Evolutionary conservation across 2,113 vertebrate genomes (phyloP).

Genomic region (Taurulus bubalis): DNA sequence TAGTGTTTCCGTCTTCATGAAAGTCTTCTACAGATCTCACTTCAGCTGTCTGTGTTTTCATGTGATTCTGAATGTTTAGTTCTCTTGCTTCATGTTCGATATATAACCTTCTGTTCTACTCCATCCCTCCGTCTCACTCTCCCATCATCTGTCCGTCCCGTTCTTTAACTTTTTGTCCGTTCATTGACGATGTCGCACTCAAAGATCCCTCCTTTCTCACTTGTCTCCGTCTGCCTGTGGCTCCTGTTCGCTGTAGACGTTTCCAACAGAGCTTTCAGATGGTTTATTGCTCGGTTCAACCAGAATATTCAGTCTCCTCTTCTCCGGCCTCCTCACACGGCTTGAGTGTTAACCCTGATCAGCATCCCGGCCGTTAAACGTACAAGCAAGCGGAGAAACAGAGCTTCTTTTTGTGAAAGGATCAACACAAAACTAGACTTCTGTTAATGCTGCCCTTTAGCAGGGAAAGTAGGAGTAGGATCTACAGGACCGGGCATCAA

Average conservation of each 20-base stretch:
- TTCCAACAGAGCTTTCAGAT: neutral
- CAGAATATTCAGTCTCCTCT: neutral
- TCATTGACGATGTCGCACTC: neutral
- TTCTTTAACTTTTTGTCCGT: neutral
- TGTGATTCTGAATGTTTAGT: neutral
- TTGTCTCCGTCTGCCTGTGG: neutral
- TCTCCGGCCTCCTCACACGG: neutral
- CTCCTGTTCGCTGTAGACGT: neutral
- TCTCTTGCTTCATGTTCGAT: neutral
- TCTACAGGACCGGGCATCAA: neutral
- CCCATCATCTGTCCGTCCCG: neutral
- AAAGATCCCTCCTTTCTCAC: neutral
- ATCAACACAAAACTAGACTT: neutral
- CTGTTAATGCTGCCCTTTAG: neutral
- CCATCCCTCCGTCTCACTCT: neutral
- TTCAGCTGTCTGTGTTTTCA: neutral
- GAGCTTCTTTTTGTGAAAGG: slow-evolving; percentile 8
- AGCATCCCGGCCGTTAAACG: neutral
- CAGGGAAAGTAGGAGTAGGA: neutral
- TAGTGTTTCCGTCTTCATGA: neutral
- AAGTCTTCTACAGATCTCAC: slow-evolving; percentile 9
- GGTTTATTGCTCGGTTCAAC: neutral
- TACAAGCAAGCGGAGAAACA: neutral
- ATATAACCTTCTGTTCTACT: neutral
- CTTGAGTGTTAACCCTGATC: neutral